Conservation (phyloP, 2,113 vertebrate genomes). For the Globicephala melas region DNA sequence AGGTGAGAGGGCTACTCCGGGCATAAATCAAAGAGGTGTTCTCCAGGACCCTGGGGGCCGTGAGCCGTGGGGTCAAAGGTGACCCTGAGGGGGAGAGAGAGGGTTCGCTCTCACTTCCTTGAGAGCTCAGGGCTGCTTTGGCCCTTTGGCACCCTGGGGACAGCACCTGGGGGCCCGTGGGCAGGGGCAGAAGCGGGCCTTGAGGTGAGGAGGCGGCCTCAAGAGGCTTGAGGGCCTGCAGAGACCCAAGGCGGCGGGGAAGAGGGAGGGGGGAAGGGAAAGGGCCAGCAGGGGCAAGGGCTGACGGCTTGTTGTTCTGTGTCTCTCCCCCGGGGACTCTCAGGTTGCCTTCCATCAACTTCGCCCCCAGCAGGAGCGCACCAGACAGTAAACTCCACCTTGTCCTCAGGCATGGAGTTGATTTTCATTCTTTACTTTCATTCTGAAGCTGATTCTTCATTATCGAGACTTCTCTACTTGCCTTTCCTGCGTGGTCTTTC, state of each 20-base stretch:
- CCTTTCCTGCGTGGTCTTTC: not conserved
- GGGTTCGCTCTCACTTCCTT: not conserved
- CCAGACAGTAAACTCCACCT: not conserved
- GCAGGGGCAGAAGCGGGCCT: accelerated
- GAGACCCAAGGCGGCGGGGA: accelerated
- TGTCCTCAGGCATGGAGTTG: not conserved
- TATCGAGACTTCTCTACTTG: not conserved
- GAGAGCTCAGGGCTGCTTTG: not conserved
- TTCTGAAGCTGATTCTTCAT: not conserved
- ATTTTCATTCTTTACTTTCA: not conserved
- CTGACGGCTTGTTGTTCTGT: not conserved
- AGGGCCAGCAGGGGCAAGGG: not conserved
- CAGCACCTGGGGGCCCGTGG: not conserved
- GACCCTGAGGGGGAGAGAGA: not conserved
- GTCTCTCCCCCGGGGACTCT: not conserved
- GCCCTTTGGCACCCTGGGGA: not conserved
- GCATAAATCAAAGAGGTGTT: not conserved
- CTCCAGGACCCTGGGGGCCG: not conserved
- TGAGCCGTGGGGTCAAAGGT: not conserved
- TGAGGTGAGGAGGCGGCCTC: not conserved
- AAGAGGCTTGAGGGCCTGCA: not conserved
- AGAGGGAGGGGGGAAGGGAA: not conserved
- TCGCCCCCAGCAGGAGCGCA: not conserved
- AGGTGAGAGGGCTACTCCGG: not conserved
- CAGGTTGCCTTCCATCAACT: not conserved